Evolutionary conservation across 2,888 invertebrate species (phyloP), one percentile per base, ranked within the genome.

Genomic region (Gryllus longicercus): DNA sequence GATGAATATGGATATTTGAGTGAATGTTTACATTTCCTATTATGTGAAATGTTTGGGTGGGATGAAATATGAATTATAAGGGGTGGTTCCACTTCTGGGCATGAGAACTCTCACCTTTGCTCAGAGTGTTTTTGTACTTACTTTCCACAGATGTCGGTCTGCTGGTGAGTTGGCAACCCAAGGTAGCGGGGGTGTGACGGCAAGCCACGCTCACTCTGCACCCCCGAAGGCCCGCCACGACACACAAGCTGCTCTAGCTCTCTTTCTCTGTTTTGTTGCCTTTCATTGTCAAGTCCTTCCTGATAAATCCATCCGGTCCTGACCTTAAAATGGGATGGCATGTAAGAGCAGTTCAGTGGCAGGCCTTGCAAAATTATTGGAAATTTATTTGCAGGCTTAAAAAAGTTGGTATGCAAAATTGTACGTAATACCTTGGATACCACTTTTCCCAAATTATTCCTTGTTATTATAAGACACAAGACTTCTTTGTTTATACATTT

Each of bases 111-210:
- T 38, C 18, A 80, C 74, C 38, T 80, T 82, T 82, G 82, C 82
- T 82, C 82, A 82, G 80, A 80, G 82, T 75, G 51, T 75, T 82
- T 80, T 82, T 82, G 81, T 82, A 81, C 81, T 82, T 82, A 77
- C 79, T 82, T 81, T 82, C 82, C 82, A 83, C 83, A 83, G 82
- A 79, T 80, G 80, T 80, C 50, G 76, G 79, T 78, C 76, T 25
- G 79, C 80, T 79, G 80, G 81, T 81, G 81, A 81, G 80, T 80
- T 80, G 80, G 74, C 80, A 51, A n/a, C 77, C 80, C 77, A 77
- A 63, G 79, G 49, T 49, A 63, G 49, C 49, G 79, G 51, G 79
- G 79, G 75, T 50, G 76, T 77, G 74, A 38, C 38, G 38, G 25
- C 76, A 38, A 49, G 51, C 74, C 49, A 74, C 76, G 49, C 79